Base-by-base conservation (phyloP, 2,888 invertebrate genomes). In the Sycophila texana region DNA sequence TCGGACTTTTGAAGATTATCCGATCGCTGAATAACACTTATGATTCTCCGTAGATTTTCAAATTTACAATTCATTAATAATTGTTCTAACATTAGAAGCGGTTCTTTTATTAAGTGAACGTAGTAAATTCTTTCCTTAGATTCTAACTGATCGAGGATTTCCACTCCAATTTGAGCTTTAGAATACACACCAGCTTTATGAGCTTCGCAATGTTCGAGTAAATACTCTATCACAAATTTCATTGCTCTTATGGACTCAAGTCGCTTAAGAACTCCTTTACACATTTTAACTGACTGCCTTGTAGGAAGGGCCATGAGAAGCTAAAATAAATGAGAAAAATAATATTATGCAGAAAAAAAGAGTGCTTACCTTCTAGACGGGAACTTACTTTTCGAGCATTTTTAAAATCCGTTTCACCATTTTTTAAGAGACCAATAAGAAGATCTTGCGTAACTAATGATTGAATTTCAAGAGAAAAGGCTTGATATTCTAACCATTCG, bases 31-130 rank as follows among this genome's bases (percentile, higher is more conserved):
- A 94, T 92, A 39, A 92, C 91, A n/a, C 92, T 91, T 39, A 96
- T 87, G 4, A 95, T 93, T 57, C 91, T 92, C 0, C 92, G 91
- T 10, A 96, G 90, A 71, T 92, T 91, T 84, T 96, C 95, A 71
- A 96, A 91, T 87, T 95, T 95, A 0, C 94, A 95, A 87, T 97
- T 97, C 97, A 98, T 97, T 14, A 98, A 89, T 73, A 97, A 92
- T 87, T 97, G 96, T 87, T 98, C 98, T 12, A 97, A 91, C 86
- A 98, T 94, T 4, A 95, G 90, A 58, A 96, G 88, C 0, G 98
- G 98, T 82, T 93, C 93, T 66, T 93, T 92, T 22, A 95, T 92
- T 26, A 96, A 88, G 83, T 93, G 92, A 88, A 94, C 93, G 80
- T 95, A 93, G 55, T 93, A 90, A 20, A 91, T 90, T 74, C 93